Evolutionary conservation across 2,888 invertebrate genomes (phyloP).

Genomic region (Tenthredo mesomela): DNA sequence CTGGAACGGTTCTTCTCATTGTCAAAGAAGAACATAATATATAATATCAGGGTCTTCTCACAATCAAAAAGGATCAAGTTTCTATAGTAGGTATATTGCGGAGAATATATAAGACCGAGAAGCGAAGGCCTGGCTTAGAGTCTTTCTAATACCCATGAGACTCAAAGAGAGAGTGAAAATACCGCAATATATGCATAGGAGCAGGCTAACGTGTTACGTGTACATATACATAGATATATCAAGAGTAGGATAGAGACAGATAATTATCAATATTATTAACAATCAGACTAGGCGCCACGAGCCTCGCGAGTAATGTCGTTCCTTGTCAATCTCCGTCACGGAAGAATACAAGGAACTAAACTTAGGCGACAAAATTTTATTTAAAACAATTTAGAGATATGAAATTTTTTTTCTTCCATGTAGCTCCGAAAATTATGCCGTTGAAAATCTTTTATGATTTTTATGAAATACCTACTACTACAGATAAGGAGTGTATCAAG

Average conservation of each 20-base stretch:
- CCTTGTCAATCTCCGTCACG: constrained; percentile 19
- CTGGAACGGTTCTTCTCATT: neutral
- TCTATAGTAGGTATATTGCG: neutral
- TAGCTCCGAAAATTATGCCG: too few species aligned
- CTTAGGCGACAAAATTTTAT: too few species aligned
- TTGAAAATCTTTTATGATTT: too few species aligned
- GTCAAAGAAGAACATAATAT: neutral
- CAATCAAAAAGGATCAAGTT: constrained; percentile 19
- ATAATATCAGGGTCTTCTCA: neutral
- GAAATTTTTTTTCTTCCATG: too few species aligned
- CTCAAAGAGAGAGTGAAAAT: constrained; percentile 17
- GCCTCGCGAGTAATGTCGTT: neutral
- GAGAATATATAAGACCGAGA: neutral
- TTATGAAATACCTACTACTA: too few species aligned
- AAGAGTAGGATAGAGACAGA: neutral
- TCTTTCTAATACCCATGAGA: neutral
- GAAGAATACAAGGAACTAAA: neutral
- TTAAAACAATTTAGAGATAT: too few species aligned
- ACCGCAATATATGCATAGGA: constrained; percentile 33
- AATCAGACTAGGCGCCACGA: constrained; percentile 12
- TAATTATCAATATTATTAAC: constrained; percentile 14
- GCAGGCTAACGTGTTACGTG: neutral
- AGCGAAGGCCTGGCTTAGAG: neutral
- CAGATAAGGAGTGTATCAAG: too few species aligned
- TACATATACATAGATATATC: neutral